Percentiles rank a stretch among this genome's conserved stretches.
Evolutionary conservation across 2,797 vertebrate genomes (phyloP).

Genomic region (Pangasius macronema): DNA sequence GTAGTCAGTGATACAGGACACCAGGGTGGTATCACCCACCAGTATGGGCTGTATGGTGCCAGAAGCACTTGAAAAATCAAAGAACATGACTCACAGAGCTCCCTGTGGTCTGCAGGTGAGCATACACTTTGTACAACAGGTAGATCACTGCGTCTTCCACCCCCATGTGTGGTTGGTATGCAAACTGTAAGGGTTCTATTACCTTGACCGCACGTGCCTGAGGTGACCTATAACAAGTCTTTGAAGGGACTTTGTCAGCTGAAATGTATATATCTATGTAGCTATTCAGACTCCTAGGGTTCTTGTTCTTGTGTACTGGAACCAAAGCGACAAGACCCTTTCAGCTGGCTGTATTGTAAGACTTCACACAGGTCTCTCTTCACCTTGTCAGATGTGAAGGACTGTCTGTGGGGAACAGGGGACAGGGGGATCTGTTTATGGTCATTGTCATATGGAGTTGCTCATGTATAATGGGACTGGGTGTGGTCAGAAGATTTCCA

Average conservation of each 20-base stretch:
- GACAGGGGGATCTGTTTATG: not conserved
- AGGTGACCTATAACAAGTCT: not conserved
- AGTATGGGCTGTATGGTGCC: not conserved
- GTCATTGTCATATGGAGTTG: not conserved
- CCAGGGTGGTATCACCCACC: not conserved
- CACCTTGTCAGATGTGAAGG: not conserved
- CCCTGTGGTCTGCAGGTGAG: not conserved
- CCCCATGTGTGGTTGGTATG: not conserved
- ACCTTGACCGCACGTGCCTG: not conserved
- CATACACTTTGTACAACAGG: not conserved
- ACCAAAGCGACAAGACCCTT: not conserved
- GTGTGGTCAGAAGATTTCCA: not conserved
- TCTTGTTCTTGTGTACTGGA: not conserved
- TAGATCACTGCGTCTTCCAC: not conserved
- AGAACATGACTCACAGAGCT: not conserved
- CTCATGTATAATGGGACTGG: not conserved
- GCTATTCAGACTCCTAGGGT: too few relatives aligned
- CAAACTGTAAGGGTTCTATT: not conserved
- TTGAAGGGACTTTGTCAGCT: not conserved
- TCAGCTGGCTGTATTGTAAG: not conserved
- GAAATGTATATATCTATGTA: too few relatives aligned
- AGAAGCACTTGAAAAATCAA: not conserved
- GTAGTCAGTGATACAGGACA: not conserved
- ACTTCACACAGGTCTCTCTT: not conserved
- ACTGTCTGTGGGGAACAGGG: not conserved